Conservation (phyloP, 2,113 vertebrate genomes). For the Cynoglossus semilaevis region DNA sequence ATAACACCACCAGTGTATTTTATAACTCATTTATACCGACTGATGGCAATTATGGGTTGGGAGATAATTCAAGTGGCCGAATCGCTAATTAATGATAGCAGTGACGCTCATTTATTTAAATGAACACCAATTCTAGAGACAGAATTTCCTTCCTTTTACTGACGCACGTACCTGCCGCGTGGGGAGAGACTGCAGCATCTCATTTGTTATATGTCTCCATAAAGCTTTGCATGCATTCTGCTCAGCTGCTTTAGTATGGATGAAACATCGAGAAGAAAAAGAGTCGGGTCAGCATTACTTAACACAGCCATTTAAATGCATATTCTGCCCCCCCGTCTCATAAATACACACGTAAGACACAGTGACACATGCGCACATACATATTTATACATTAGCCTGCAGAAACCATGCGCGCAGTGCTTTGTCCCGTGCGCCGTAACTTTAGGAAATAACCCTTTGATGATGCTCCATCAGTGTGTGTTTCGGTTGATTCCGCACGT, state of each 20-base stretch:
- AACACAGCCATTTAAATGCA: slow-evolving; percentile 64
- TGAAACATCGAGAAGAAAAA: slow-evolving; percentile 43
- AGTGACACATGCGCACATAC: slow-evolving; percentile 20
- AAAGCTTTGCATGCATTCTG: slow-evolving; percentile 35
- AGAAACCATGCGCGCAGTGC: slow-evolving; percentile 26
- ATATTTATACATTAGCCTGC: slow-evolving; percentile 38
- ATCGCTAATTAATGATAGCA: slow-evolving; percentile 4
- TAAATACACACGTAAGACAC: slow-evolving; percentile 41
- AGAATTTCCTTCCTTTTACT: slow-evolving; percentile 4
- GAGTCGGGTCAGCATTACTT: slow-evolving; percentile 65
- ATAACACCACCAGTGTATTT: not conserved
- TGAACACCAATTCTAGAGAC: slow-evolving; percentile 5
- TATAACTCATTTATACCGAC: not conserved
- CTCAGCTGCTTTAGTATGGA: slow-evolving; percentile 46
- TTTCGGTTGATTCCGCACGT: not conserved
- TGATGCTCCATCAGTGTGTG: slow-evolving; percentile 10
- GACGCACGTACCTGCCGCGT: slow-evolving; percentile 9
- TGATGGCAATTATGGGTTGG: slow-evolving; percentile 3
- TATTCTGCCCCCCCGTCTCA: slow-evolving; percentile 44
- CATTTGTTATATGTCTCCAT: slow-evolving; percentile 33
- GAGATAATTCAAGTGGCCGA: not conserved
- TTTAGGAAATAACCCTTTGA: slow-evolving; percentile 59
- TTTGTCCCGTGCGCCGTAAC: slow-evolving; percentile 56
- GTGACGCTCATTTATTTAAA: slow-evolving; percentile 2
- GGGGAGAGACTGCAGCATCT: slow-evolving; percentile 24